Evolutionary conservation across 2,113 vertebrate species (phyloP).

Genomic region (Pelecanoides urinatrix): DNA sequence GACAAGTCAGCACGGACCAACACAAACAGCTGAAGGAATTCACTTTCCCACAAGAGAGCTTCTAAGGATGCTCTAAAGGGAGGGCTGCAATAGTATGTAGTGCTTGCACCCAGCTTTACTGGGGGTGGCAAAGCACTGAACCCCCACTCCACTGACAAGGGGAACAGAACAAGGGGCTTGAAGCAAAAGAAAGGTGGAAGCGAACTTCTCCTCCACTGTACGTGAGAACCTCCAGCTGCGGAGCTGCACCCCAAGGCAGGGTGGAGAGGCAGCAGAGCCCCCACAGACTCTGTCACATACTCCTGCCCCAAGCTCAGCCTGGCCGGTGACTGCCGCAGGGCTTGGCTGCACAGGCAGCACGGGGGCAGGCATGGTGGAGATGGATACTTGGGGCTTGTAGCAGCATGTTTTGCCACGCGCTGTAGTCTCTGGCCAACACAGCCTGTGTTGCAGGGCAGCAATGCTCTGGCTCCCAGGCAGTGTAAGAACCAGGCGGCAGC

Average conservation of each 20-base stretch:
- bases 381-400: background rate
- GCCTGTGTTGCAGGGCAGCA: background rate
- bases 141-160: slow-evolving; percentile 20
- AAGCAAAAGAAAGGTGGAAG: slow-evolving; percentile 12
- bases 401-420: accelerated
- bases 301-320: background rate
- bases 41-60: slow-evolving; percentile 39
- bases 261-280: background rate
- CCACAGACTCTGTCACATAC: background rate
- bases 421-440: background rate
- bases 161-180: background rate
- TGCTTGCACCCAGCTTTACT: slow-evolving; percentile 22
- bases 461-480: background rate
- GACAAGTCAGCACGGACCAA: slow-evolving; percentile 16
- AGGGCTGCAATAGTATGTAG: slow-evolving; percentile 8
- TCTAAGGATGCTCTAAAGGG: slow-evolving; percentile 17
- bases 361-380: background rate
- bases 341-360: background rate
- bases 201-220: background rate
- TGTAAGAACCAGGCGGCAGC: background rate
- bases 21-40: slow-evolving; percentile 48
- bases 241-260: background rate
- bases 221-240: background rate
- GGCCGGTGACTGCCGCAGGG: background rate
- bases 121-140: slow-evolving; percentile 5